Evolutionary conservation across 1,140 invertebrate genomes (phyloP).

Genomic region (Solenopsis invicta): DNA sequence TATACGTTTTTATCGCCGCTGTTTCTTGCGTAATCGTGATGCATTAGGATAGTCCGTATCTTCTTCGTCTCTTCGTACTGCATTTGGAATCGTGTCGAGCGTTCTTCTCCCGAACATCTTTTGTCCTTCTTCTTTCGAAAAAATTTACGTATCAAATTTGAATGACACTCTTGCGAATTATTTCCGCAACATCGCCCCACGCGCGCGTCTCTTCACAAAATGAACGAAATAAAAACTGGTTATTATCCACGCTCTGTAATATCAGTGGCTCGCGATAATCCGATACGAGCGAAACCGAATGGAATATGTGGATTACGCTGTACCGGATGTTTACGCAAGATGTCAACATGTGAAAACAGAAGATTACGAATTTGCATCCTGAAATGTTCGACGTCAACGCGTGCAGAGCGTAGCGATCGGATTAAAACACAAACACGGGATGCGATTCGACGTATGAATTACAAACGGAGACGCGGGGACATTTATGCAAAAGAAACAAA

Average conservation of each 20-base stretch:
- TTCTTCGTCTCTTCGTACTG: neutral
- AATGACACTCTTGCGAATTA: neutral
- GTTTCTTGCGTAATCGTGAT: neutral
- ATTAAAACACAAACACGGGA: slow-evolving; percentile 40
- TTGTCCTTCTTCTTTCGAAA: neutral
- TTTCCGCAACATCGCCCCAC: neutral
- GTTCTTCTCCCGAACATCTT: neutral
- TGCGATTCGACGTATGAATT: slow-evolving; percentile 48
- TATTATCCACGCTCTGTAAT: slow-evolving; percentile 8
- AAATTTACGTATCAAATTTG: neutral
- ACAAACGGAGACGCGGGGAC: neutral
- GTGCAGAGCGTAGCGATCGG: slow-evolving; percentile 9
- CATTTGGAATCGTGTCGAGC: neutral
- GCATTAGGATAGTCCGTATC: neutral
- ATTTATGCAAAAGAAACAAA: slow-evolving; percentile 20
- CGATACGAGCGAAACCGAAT: slow-evolving; percentile 13
- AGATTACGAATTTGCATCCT: slow-evolving; percentile 57
- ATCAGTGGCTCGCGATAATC: slow-evolving; percentile 41
- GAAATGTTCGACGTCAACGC: slow-evolving; percentile 10
- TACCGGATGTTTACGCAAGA: slow-evolving; percentile 33
- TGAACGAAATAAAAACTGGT: slow-evolving; percentile 2
- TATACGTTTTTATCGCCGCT: neutral
- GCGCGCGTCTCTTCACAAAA: neutral
- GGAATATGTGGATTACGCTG: slow-evolving; percentile 24
- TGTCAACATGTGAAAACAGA: slow-evolving; percentile 43